Evolutionary conservation across 2,888 invertebrate genomes (phyloP).

Genomic region (Amphipoea oculea): DNA sequence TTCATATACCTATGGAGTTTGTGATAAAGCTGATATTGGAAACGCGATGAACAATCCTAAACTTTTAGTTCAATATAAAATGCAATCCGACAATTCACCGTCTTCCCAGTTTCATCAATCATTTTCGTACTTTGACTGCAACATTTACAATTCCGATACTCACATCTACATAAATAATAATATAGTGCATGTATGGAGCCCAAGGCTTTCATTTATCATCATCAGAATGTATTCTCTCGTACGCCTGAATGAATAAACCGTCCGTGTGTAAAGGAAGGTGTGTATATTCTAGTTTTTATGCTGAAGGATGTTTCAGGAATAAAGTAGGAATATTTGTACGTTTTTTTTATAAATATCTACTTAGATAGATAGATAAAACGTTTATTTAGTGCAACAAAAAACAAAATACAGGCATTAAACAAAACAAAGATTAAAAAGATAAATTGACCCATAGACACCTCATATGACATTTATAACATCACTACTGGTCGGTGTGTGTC

Average conservation of each 20-base stretch:
- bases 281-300: slow-evolving; percentile 22
- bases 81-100: too few relatives aligned
- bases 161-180: neutral
- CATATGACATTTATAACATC: too few relatives aligned
- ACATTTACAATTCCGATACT: slow-evolving; percentile 26
- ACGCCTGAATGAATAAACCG: slow-evolving; percentile 19
- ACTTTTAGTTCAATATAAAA: neutral
- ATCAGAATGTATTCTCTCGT: slow-evolving; percentile 45
- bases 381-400: too few relatives aligned
- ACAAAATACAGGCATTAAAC: too few relatives aligned
- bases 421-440: too few relatives aligned
- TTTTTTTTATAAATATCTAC: neutral
- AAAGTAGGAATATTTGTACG: neutral
- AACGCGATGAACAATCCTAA: too few relatives aligned
- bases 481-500: too few relatives aligned
- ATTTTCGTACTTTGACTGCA: slow-evolving; percentile 15
- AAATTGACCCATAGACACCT: too few relatives aligned
- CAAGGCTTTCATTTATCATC: slow-evolving; percentile 47
- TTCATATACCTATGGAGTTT: neutral
- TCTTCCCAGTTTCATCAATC: neutral
- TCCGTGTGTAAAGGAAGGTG: slow-evolving; percentile 1
- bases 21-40: neutral
- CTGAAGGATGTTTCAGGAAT: neutral
- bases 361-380: too few relatives aligned
- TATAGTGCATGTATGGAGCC: neutral